Base-by-base conservation (phyloP, 2,113 vertebrate species). In the Hypanus sabinus region DNA sequence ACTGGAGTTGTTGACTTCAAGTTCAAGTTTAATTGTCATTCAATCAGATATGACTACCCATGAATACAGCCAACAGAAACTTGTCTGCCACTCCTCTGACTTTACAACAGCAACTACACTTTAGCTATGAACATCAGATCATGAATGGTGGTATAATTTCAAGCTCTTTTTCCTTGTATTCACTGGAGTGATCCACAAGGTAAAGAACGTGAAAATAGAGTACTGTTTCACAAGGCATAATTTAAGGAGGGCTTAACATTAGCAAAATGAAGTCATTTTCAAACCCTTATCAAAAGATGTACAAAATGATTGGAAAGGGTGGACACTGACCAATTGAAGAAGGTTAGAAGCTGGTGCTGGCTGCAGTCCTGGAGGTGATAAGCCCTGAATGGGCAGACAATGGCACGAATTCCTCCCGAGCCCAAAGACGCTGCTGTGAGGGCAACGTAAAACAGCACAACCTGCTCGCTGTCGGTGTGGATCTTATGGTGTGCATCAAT, bases 251-350 rank as follows among this genome's bases (percentile, higher is more conserved):
- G 27, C 24, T 6, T 33, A 38, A 38, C 36, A 71, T 38, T n/a
- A 22, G 70, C 22, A 46, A 30, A 46, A 73, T 7, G 46, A 24
- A 92, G 33, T 71, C 68, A 71, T 22, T 46, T 18, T 70, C 3
- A 0, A 71, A 70, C 27, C 2, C 22, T 70, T 12, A 46, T 12
- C 60, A 36, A 62, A 38, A 92, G 38, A 70, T 3, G 12, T 7
- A 68, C 7, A 70, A 11, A 71, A 73, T 90, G 12, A 33, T 65
- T 68, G 60, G 14, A 20, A 65, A n/a, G 36, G 36, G 27, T 46
- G 38, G 46, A 24, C 68, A 96, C 97, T 94, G 94, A 98, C 98
- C 98, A 98, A 96, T 98, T 98, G 95, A 98, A 99, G 96, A 98
- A 98, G 5, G 97, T 97, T 77, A 96, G 94, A 79, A 96, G 96